These are phyloP conservation scores for Polymixis flavicincta DNA, from an alignment of 2,888 invertebrate species.

Conservation along the genomic window DNA sequence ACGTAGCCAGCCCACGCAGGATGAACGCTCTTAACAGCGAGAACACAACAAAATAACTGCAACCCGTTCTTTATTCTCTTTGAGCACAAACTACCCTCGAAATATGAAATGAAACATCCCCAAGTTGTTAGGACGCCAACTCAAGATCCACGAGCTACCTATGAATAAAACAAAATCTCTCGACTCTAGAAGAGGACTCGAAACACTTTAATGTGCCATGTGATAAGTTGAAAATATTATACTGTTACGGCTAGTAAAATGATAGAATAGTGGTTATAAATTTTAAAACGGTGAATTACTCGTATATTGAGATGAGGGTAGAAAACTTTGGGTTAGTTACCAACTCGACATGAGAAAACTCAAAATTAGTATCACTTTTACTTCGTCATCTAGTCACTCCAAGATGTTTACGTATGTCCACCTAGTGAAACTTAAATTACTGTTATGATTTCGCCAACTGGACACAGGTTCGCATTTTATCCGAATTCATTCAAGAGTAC, in stretches of 20 bases:
- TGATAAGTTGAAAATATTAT: constrained; percentile 65
- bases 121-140: constrained; percentile 40
- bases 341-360: no score
- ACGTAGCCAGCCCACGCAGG: no score
- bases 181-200: constrained; percentile 57
- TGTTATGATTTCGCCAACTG: no score
- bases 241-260: constrained; percentile 49
- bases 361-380: no score
- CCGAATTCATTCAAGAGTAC: no score
- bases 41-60: not conserved
- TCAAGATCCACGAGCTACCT: constrained; percentile 53
- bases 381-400: no score
- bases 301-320: constrained; percentile 14
- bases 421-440: no score
- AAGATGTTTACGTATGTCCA: no score
- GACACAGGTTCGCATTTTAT: no score
- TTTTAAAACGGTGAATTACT: constrained; percentile 29
- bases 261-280: constrained; percentile 17
- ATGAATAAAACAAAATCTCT: constrained; percentile 72
- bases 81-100: not conserved
- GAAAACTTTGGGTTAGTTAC: no score
- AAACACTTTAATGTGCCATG: constrained; percentile 65
- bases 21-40: no score
- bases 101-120: constrained; percentile 44
- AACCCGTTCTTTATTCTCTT: not conserved